phyloP scores from a whole-genome alignment of 2,888 invertebrate genomes.

The Gymnocheta viridis region DNA sequence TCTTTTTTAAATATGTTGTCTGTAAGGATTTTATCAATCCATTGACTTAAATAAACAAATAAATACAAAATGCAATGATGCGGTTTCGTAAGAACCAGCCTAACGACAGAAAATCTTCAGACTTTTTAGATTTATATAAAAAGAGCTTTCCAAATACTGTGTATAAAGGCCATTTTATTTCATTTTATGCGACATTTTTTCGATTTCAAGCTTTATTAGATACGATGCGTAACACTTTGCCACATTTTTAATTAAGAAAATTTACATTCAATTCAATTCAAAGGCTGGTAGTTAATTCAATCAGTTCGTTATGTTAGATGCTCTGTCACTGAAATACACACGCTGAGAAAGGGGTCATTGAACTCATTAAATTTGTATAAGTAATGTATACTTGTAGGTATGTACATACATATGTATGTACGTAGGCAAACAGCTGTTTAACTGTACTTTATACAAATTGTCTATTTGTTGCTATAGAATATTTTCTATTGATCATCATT shows the following conservation, averaged over 20 bases:
- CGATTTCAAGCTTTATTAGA: background rate
- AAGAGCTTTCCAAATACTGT: too few species aligned
- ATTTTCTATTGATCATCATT: conserved; percentile 44
- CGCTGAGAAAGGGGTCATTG: conserved; percentile 6
- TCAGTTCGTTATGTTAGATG: background rate
- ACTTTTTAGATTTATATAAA: too few species aligned
- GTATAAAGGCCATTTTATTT: too few species aligned
- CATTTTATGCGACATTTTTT: too few species aligned
- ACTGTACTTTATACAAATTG: background rate
- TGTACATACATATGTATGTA: background rate
- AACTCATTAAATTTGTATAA: conserved; percentile 24
- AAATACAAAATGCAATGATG: too few species aligned
- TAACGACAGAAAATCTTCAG: too few species aligned
- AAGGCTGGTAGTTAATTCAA: background rate
- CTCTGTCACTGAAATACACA: background rate
- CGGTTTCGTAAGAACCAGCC: too few species aligned
- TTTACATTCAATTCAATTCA: background rate
- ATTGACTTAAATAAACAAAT: too few species aligned
- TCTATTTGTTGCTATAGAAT: background rate
- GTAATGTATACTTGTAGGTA: background rate
- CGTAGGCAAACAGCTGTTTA: too few species aligned
- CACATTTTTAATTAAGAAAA: background rate
- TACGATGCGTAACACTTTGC: too few species aligned
- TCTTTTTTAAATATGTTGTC: too few species aligned
- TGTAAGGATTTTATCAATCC: too few species aligned